Evolutionary conservation across 2,113 vertebrate genomes (phyloP), one percentile per base, ranked within the genome.

Genomic region (Atherinomorus stipes): DNA sequence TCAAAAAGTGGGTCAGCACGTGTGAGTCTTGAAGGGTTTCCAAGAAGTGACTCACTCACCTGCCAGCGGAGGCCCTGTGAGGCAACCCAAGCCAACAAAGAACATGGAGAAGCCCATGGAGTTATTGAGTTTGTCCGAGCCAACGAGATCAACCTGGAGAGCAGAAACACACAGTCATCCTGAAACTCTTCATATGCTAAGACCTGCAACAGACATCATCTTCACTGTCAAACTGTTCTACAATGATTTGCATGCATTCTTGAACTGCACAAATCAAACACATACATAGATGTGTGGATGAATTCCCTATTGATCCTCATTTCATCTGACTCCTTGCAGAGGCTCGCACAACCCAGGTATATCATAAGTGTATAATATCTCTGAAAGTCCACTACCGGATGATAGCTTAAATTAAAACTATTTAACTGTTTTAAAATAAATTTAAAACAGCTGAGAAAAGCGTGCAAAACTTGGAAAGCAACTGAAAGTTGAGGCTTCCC

Each of bases 21-120:
- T 64, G 61, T 26, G 11, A 64, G 19, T 59, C 19, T 45, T 37
- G 22, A 73, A 6, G 22, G 50, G 18, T 73, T 81, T 75, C 50
- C n/a, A 61, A 63, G 78, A 86, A n/a, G 5, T 63, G 22, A 75
- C 60, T 38, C 40, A 70, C 91, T 88, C 92, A 98, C 97, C 96
- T 96, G 97, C 97, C 52, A 96, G 70, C 22, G 96, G 96, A 85
- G 97, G 96, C 65, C 97, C 96, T 1, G 92, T 95, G 53, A 97
- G 88, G 74, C 96, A 92, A 50, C 95, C 95, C 10, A 95, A 78
- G 31, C 96, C 97, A 12, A 96, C 95, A 64, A 98, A 97, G 89
- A 98, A 98, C 90, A 93, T 85, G 25, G 96, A 94, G 83, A 96
- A 93, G 1, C 97, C 97, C 93, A 97, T 90, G 28, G 95, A 96